Percentiles rank a stretch among this genome's conserved stretches.
These are phyloP conservation scores for Strigamia transsilvanica DNA, from an alignment of 2,888 invertebrate species.

Conservation along the genomic window DNA sequence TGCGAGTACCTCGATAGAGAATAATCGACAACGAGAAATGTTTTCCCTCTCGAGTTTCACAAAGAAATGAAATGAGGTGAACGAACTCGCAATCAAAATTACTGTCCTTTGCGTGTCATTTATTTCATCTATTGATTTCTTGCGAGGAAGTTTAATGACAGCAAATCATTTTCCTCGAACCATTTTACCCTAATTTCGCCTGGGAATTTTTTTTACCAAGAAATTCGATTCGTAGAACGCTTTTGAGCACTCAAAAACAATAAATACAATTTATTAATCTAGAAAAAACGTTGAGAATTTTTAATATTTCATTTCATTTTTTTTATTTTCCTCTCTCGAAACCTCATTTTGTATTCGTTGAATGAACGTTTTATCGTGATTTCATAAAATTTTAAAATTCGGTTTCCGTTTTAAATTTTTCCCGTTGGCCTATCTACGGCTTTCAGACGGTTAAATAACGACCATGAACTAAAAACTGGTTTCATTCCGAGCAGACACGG, in stretches of 20 bases:
- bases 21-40: neutral
- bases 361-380: neutral
- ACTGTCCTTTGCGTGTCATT: conserved; percentile 42
- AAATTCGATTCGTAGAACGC: too few relatives aligned
- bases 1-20: neutral
- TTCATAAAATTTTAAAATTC: neutral
- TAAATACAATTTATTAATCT: too few relatives aligned
- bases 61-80: conserved; percentile 5
- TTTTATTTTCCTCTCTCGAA: neutral
- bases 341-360: neutral
- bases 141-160: conserved; percentile 42
- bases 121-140: conserved; percentile 34
- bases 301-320: neutral
- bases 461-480: conserved; percentile 1
- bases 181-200: conserved; percentile 16
- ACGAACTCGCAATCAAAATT: conserved; percentile 36
- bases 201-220: neutral
- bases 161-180: conserved; percentile 38
- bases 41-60: neutral
- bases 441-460: conserved; percentile 28
- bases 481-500: neutral
- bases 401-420: neutral
- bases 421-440: neutral
- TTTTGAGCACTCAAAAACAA: too few relatives aligned
- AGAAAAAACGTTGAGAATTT: too few relatives aligned